A percentile compares a stretch with the other conserved stretches of the same genome.
These are phyloP conservation scores for Drosophila borborema DNA, from an alignment of 2,888 invertebrate species.

Conservation along the genomic window DNA sequence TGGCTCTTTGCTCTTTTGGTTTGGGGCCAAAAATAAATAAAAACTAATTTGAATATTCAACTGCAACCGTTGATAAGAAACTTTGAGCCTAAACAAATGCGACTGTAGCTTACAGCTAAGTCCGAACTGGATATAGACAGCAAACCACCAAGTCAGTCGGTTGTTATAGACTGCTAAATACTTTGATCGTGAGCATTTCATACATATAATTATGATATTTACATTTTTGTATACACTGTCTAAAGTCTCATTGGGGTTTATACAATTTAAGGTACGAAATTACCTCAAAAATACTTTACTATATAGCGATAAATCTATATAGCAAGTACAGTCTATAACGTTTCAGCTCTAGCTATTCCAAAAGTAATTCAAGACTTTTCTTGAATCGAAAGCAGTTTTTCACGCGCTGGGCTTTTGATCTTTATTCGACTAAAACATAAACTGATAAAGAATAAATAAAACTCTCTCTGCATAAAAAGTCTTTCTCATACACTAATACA, in stretches of 20 bases:
- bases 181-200: background rate
- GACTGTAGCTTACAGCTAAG: conserved; percentile 43
- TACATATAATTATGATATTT: too few relatives aligned
- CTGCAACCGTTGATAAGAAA: conserved; percentile 72
- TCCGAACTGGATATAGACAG: conserved; percentile 33
- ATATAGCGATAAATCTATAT: background rate
- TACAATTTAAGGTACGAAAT: background rate
- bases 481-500: background rate
- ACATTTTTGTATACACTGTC: too few relatives aligned
- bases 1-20: conserved; percentile 31
- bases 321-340: background rate
- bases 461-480: background rate
- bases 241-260: too few relatives aligned
- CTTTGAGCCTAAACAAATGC: conserved; percentile 66
- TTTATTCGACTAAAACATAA: conserved; percentile 3
- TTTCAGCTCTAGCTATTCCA: background rate
- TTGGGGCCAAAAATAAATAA: conserved; percentile 51
- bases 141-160: background rate
- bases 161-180: conserved; percentile 1
- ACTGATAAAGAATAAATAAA: conserved; percentile 16
- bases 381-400: background rate
- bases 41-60: conserved; percentile 74
- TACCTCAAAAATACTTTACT: background rate
- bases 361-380: background rate
- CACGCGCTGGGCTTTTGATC: background rate